Base-by-base conservation (phyloP, 2,797 vertebrate genomes). In the Malacoctenus gilli region DNA sequence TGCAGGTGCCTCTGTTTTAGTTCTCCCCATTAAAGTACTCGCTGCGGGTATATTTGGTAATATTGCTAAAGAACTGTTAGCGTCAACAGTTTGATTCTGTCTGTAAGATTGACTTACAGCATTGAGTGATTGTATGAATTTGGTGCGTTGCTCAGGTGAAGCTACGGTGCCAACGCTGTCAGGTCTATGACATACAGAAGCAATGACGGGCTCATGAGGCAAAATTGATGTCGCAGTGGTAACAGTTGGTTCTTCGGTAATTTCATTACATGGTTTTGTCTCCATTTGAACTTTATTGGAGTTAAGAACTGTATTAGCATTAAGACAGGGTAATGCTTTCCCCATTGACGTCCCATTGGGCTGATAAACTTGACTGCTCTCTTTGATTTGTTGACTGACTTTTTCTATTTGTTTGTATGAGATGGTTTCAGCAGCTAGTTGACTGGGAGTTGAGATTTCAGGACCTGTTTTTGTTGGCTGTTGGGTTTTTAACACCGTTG, bases 171-270 rank as follows among this genome's bases (percentile, higher is more conserved):
- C 44, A 9, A 51, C 37, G 15, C 28, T 54, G 16, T 44, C 46
- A 14, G 81, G 62, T 36, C 71, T 35, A 55, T 59, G 59, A 50
- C 69, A 82, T 28, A 77, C n/a, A 38, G 64, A 68, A 28, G 77
- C 58, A 58, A 19, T 73, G 12, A 81, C 49, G 11, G 74, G 73
- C 16, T 73, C 14, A 14, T 85, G 74, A 38, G 48, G 63, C 22
- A 75, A n/a, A 28, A 56, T 8, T 2, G 57, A 38, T 58, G 2
- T 41, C 34, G 34, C 39, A 1, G 22, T 43, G 15, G 25, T 0
- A 0, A 15, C 11, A 23, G 13, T 14, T 43, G 54, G 34, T 35
- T 67, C 57, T 30, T 76, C 53, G 4, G 31, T 8, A 3, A 46
- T 15, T 28, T 18, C 20, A 39, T 72, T 28, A 6, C 9, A 9